These are phyloP conservation scores for Narcine bancroftii DNA, from an alignment of 2,113 vertebrate species.

Conservation along the genomic window DNA sequence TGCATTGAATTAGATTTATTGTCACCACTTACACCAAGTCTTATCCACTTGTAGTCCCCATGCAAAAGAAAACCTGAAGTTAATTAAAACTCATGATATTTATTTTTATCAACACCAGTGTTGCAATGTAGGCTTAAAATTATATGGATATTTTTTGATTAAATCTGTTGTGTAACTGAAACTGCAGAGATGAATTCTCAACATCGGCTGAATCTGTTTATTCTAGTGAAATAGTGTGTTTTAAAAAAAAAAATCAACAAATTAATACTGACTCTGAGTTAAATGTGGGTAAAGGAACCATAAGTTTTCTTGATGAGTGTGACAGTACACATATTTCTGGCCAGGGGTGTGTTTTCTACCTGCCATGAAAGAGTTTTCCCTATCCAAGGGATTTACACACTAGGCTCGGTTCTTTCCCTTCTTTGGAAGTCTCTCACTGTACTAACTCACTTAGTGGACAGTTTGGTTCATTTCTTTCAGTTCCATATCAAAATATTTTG, in stretches of 20 bases:
- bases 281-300: background rate
- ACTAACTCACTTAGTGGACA: background rate
- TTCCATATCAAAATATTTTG: background rate
- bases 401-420: background rate
- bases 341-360: no score
- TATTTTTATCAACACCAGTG: background rate
- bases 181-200: background rate
- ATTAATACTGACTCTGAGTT: background rate
- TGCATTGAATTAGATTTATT: background rate
- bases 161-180: background rate
- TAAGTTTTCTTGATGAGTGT: background rate
- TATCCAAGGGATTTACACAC: background rate
- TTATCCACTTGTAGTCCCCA: background rate
- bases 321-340: background rate
- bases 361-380: no score
- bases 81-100: background rate
- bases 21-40: background rate
- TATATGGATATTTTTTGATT: background rate
- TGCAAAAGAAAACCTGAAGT: background rate
- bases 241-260: no score
- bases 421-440: background rate
- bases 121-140: background rate
- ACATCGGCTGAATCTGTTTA: no score
- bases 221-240: background rate
- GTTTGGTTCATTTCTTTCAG: background rate